phyloP scores from a whole-genome alignment of 2,113 vertebrate genomes.

The Cardinalis cardinalis region DNA sequence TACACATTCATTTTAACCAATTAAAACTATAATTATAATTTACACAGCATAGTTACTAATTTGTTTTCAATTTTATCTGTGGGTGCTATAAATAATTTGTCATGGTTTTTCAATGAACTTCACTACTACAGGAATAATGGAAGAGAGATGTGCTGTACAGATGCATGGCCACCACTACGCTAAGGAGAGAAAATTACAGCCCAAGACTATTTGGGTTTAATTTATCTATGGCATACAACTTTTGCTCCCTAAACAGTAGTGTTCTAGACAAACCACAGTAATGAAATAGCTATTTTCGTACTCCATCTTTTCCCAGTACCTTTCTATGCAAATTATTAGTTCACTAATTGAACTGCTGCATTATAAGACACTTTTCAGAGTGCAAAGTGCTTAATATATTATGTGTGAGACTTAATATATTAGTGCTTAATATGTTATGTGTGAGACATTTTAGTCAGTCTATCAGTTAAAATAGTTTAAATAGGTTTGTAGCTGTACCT shows the following conservation, averaged over 20 bases:
- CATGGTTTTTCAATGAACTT: background rate
- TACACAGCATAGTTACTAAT: background rate
- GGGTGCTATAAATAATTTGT: background rate
- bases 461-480: background rate
- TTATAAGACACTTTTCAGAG: background rate
- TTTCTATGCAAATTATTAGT: background rate
- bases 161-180: background rate
- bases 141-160: background rate
- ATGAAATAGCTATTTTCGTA: background rate
- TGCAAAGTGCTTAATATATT: background rate
- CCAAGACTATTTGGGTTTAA: background rate
- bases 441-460: background rate
- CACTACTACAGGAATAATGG: background rate
- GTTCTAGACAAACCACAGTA: background rate
- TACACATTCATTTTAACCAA: slow-evolving; percentile 27
- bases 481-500: background rate
- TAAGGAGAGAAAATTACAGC: background rate
- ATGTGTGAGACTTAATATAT: background rate
- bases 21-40: slow-evolving; percentile 48
- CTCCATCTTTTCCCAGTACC: background rate
- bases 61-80: slow-evolving; percentile 29
- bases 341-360: background rate
- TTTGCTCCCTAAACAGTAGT: background rate
- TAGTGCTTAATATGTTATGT: background rate
- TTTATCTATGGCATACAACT: background rate